Evolutionary conservation across 1,140 invertebrate genomes (phyloP).

Genomic region (Antheraea mylitta): DNA sequence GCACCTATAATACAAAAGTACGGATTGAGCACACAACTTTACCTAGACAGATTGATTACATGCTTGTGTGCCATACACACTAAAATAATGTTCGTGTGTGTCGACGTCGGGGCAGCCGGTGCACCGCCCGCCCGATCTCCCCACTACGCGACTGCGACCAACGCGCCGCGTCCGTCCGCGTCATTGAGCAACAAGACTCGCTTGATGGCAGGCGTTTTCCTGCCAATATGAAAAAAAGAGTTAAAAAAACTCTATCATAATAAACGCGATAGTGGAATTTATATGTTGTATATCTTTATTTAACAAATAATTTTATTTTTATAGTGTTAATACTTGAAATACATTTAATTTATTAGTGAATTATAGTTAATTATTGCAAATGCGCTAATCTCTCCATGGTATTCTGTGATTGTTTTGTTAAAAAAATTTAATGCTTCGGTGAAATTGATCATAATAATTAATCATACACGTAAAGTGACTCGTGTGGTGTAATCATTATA

Average conservation of each 20-base stretch:
- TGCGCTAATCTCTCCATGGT: constrained; percentile 70
- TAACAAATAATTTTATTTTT: constrained; percentile 77
- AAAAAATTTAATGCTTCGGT: constrained; percentile 64
- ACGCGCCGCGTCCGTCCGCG: constrained; percentile 70
- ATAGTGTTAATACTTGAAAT: constrained; percentile 72
- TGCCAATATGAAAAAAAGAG: constrained; percentile 77
- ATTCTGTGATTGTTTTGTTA: constrained; percentile 75
- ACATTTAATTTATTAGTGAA: constrained; percentile 79
- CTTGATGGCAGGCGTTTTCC: constrained; percentile 72
- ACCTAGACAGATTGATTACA: constrained; percentile 61
- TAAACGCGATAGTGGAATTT: constrained; percentile 76
- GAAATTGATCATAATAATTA: constrained; percentile 28
- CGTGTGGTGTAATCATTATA: constrained; percentile 53
- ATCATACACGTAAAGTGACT: constrained; percentile 50
- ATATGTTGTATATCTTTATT: constrained; percentile 69
- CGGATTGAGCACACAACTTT: constrained; percentile 61
- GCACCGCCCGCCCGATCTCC: constrained; percentile 64
- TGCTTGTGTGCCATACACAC: constrained; percentile 52
- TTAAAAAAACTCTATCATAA: constrained; percentile 69
- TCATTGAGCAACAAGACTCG: constrained; percentile 78
- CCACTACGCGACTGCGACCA: constrained; percentile 73
- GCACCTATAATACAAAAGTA: constrained; percentile 29
- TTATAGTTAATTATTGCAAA: constrained; percentile 74
- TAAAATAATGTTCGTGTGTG: constrained; percentile 48
- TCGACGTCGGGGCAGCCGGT: constrained; percentile 72